Base-by-base conservation (phyloP, 1,140 invertebrate genomes). In the Sarcophaga bullata region DNA sequence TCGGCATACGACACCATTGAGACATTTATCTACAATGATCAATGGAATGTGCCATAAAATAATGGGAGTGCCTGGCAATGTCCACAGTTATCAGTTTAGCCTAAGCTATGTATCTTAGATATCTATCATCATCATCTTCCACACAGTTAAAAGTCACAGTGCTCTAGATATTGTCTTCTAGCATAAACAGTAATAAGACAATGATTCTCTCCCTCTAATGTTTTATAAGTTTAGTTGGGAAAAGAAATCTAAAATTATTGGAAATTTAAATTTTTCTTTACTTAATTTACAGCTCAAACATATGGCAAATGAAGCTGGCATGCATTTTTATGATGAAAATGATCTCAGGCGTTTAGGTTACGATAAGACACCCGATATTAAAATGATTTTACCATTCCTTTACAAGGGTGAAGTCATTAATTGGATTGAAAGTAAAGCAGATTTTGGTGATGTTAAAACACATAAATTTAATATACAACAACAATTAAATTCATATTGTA, bases 381-480 rank as follows among this genome's bases (percentile, higher is more conserved):
- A 97, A 91, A 91, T 99, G 73, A 95, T 97, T 87, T 92, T 98
- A 47, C 97, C 97, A 3, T 95, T 98, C 82, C 95, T 95, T 50
- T 93, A 97, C 47, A 94, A 96, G 91, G 96, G 95, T 8, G 93
- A 94, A 87, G 93, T 98, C 25, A 93, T 98, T 0, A 97, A 98
- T 90, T 99, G 97, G 98, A 97, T 99, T 84, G 98, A 99, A 91
- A 98, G 97, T 84, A 98, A 99, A 91, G 97, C 97, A 10, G 93
- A 96, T 52, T 99, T 98, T 92, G 97, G 96, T 6, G 96, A 97
- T 91, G 92, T 93, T 83, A 93, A 95, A 84, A 93, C 94, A 82
- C 97, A 98, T 91, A 92, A 93, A 72, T 93, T 92, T n/a, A 97
- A 98, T 90, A 91, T 97, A 37, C 95, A 95, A 87, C 95, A 97